Evolutionary conservation across 2,113 vertebrate genomes (phyloP), one percentile per base, ranked within the genome.

Genomic region (Leuciscus idus): DNA sequence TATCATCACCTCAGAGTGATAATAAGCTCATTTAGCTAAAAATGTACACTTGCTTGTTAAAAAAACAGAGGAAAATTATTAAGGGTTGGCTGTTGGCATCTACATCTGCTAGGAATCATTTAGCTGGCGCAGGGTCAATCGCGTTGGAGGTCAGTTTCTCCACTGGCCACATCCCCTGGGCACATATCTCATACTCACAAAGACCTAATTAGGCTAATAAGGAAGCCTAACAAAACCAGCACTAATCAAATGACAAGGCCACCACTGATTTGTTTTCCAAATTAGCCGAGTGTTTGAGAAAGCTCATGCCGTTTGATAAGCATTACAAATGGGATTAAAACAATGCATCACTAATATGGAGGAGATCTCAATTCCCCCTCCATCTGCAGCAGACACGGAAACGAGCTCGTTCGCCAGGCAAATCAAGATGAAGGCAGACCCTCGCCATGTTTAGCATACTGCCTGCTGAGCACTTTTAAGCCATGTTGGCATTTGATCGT

Each of bases 221-320:
- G 90, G 91, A 84, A 90, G 81, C 86, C 74, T 87, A 90, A 93
- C 92, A 92, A 92, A 77, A 88, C 87, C 86, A 88, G 90, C 86
- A 90, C 92, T 94, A 93, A 94, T 93, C 89, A 91, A 90, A 93
- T 81, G 91, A 94, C 92, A 92, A 46, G 87, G 91, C 88, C 92
- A 93, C 91, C 86, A 90, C 83, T 55, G 77, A 92, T 93, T 93
- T 93, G 92, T 93, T 93, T 92, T 91, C 90, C 93, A 93, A 93
- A 93, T 92, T 92, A 94, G 93, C 92, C n/a, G 61, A 59, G 66
- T 84, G 85, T 92, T 92, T 91, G 92, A 93, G 91, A 90, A 87
- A 86, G 84, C 89, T 89, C 90, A 81, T 89, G 90, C 90, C 89
- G n/a, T 91, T 85, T 93, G 92, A 94, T 92, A 92, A 92, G 86